phyloP scores from a whole-genome alignment of 1,140 invertebrate genomes.

The Drosophila neocordata region DNA sequence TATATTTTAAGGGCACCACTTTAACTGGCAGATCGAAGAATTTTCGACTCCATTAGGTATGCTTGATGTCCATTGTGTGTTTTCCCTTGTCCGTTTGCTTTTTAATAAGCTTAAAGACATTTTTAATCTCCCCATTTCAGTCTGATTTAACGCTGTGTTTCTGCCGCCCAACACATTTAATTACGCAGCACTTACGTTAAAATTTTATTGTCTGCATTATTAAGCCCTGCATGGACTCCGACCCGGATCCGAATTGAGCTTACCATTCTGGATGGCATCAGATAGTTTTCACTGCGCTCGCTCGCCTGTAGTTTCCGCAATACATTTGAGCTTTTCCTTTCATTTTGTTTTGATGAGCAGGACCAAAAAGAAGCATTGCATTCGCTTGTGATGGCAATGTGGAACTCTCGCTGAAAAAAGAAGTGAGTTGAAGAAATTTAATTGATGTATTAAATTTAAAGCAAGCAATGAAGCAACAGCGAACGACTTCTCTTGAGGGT shows the following conservation, averaged over 20 bases:
- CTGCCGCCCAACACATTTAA: constrained; percentile 56
- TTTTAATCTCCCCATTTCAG: constrained; percentile 61
- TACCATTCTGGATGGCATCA: constrained; percentile 42
- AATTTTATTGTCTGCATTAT: constrained; percentile 74
- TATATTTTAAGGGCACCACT: too few species aligned
- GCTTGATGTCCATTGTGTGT: neutral
- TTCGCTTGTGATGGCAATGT: neutral
- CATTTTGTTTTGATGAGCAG: constrained; percentile 24
- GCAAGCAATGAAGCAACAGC: neutral
- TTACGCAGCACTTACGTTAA: constrained; percentile 72
- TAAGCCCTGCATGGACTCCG: constrained; percentile 40
- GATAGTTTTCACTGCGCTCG: constrained; percentile 28
- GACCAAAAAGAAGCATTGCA: neutral
- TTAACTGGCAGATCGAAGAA: too few species aligned
- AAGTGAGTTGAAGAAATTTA: neutral
- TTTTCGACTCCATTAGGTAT: too few species aligned
- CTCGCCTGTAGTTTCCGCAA: constrained; percentile 74
- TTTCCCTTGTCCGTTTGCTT: constrained; percentile 21
- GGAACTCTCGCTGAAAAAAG: neutral
- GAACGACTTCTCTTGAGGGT: neutral
- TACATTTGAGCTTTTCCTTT: constrained; percentile 49
- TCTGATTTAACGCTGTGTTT: constrained; percentile 49
- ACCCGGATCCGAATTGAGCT: constrained; percentile 41
- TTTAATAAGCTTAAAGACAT: constrained; percentile 27
- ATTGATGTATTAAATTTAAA: neutral